Percentiles rank a stretch among this genome's conserved stretches.
phyloP scores from a whole-genome alignment of 2,888 invertebrate genomes.

The Gisinianus flammeolus region DNA sequence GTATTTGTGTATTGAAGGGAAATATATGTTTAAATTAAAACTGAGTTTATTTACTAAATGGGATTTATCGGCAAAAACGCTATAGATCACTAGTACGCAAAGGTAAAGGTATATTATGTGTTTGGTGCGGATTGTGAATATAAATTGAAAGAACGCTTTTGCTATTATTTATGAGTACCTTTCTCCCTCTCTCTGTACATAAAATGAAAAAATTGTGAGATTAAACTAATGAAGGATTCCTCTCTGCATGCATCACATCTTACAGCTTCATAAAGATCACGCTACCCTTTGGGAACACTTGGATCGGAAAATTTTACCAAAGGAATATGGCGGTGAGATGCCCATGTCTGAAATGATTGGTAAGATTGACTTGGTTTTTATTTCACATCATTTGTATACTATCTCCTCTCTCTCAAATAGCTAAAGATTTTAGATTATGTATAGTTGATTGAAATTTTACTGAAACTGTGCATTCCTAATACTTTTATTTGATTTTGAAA shows the following conservation, averaged over 20 bases:
- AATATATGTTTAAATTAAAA: too few relatives aligned
- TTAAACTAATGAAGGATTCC: slow-evolving; percentile 18
- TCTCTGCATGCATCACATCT: slow-evolving; percentile 50
- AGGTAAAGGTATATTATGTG: neutral
- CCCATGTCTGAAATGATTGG: slow-evolving; percentile 84
- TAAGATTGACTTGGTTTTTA: slow-evolving; percentile 67
- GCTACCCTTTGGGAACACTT: slow-evolving; percentile 76
- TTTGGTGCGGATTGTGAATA: too few relatives aligned
- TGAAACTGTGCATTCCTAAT: too few relatives aligned
- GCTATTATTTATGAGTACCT: neutral
- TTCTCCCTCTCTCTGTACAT: slow-evolving; percentile 3
- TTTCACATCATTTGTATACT: too few relatives aligned
- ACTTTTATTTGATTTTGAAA: slow-evolving; percentile 42
- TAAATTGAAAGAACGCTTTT: neutral
- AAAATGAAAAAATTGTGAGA: neutral
- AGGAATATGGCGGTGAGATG: slow-evolving; percentile 82
- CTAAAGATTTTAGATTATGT: neutral
- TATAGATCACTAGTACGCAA: too few relatives aligned
- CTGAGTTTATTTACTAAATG: too few relatives aligned
- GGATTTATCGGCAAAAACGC: too few relatives aligned
- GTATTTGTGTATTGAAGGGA: too few relatives aligned
- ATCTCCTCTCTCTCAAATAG: neutral
- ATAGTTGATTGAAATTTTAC: neutral
- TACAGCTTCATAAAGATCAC: slow-evolving; percentile 75
- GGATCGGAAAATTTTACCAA: slow-evolving; percentile 76